Evolutionary conservation across 1,140 invertebrate genomes (phyloP).

Genomic region (Brachionus manjavacas): DNA sequence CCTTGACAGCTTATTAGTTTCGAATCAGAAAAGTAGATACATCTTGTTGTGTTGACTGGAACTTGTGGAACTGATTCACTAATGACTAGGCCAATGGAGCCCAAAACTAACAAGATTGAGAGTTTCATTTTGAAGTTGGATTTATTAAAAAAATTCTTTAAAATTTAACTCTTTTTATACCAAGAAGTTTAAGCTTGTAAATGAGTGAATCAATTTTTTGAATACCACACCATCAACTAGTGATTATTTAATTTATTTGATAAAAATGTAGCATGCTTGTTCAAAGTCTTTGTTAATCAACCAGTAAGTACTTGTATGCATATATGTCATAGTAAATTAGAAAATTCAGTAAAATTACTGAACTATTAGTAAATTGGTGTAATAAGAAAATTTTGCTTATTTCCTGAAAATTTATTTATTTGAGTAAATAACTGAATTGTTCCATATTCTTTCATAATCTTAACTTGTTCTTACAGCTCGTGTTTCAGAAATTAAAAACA

Average conservation of each 20-base stretch:
- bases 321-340: no score
- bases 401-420: no score
- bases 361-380: no score
- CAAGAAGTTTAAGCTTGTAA: background rate
- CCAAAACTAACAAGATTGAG: background rate
- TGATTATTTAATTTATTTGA: no score
- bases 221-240: no score
- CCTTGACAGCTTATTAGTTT: slow-evolving; percentile 2
- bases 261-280: background rate
- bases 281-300: background rate
- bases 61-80: background rate
- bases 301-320: background rate
- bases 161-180: background rate
- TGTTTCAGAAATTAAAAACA: no score
- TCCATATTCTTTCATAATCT: no score
- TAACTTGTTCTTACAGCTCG: no score
- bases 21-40: background rate
- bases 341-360: no score
- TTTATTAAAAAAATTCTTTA: background rate
- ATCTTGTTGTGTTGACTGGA: background rate
- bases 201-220: no score
- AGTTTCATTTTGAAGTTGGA: background rate
- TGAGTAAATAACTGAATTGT: no score
- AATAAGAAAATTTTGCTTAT: no score
- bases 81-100: background rate